Evolutionary conservation across 2,888 invertebrate species (phyloP).

Genomic region (Parapristionchus giblindavisi): DNA sequence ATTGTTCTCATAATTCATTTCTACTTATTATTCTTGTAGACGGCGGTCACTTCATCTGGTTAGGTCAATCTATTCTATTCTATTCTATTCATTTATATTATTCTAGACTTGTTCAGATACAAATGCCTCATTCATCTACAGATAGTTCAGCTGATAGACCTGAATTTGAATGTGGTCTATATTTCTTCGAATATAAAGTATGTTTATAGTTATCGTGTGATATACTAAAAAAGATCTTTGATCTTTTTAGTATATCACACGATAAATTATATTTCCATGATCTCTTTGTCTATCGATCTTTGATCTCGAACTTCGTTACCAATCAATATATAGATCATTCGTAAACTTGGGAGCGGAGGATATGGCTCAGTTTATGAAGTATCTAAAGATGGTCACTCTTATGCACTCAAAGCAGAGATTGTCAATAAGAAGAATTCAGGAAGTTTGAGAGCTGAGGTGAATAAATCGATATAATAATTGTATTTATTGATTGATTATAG

Average conservation of each 20-base stretch:
- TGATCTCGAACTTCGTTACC: too few relatives aligned
- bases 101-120: background rate
- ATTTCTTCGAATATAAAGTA: constrained; percentile 25
- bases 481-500: constrained; percentile 13
- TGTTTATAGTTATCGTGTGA: too few relatives aligned
- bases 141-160: constrained; percentile 23
- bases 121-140: constrained; percentile 9
- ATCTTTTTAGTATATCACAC: too few relatives aligned
- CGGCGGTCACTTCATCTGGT: too few relatives aligned
- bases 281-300: background rate
- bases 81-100: background rate
- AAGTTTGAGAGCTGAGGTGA: constrained; percentile 48
- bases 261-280: background rate
- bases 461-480: background rate
- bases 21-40: too few relatives aligned
- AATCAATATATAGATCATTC: constrained; percentile 40
- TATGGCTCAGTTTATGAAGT: constrained; percentile 60
- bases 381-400: constrained; percentile 40
- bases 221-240: too few relatives aligned
- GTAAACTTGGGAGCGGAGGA: constrained; percentile 59
- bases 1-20: too few relatives aligned
- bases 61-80: too few relatives aligned
- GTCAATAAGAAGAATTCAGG: constrained; percentile 42
- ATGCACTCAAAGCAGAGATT: constrained; percentile 58
- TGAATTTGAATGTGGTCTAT: constrained; percentile 21